Percentiles rank a stretch among this genome's conserved stretches.
phyloP scores from a whole-genome alignment of 2,113 vertebrate species.

The Meriones unguiculatus region DNA sequence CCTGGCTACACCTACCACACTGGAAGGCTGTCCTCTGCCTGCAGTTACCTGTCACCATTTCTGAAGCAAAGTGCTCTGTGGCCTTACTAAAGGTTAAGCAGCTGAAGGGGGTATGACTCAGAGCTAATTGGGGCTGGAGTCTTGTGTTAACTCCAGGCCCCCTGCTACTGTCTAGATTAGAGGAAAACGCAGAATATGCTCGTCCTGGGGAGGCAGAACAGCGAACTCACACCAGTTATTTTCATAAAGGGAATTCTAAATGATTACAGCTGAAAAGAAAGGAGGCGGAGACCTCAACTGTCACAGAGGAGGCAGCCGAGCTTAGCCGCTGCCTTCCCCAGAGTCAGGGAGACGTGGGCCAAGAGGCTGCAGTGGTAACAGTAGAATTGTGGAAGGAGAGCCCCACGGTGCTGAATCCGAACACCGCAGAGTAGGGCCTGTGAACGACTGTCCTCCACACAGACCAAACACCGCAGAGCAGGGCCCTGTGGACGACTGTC shows the following conservation, averaged over 20 bases:
- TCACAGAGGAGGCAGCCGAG: not conserved
- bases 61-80: not conserved
- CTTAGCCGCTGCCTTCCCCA: not conserved
- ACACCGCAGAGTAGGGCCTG: not conserved
- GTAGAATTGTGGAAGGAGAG: not conserved
- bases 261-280: not conserved
- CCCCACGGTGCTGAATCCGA: not conserved
- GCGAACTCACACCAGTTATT: not conserved
- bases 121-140: not conserved
- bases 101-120: not conserved
- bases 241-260: constrained; percentile 39
- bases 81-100: constrained; percentile 19
- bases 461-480: not conserved
- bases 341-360: not conserved
- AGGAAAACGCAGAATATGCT: not conserved
- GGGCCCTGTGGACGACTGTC: no score
- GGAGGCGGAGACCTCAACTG: not conserved
- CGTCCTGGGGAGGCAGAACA: not conserved
- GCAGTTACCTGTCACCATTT: not conserved
- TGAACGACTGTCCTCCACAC: not conserved
- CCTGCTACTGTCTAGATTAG: not conserved
- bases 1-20: rapidly evolving
- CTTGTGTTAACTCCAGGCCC: not conserved
- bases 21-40: not conserved
- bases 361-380: not conserved